Conservation (phyloP, 2,888 invertebrate genomes). For the Thysanoteuthis rhombus region DNA sequence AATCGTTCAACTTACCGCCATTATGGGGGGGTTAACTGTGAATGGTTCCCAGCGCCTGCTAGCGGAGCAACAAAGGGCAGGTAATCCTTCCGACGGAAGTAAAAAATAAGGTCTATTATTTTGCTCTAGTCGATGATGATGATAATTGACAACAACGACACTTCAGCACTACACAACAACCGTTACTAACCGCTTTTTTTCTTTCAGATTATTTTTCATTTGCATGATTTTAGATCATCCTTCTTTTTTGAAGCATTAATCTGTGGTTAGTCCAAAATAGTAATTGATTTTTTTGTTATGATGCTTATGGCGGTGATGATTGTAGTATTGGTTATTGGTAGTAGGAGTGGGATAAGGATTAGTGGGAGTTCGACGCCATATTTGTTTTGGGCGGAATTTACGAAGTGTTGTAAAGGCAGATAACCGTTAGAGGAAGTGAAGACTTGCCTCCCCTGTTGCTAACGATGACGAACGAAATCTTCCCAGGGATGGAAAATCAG, state of each 20-base stretch:
- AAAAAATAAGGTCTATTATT: background rate
- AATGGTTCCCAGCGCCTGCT: background rate
- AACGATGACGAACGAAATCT: background rate
- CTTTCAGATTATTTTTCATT: background rate
- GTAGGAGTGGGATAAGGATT: background rate
- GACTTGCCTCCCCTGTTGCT: background rate
- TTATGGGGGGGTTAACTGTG: slow-evolving; percentile 12
- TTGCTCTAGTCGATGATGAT: background rate
- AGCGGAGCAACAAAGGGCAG: background rate
- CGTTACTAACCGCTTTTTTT: background rate
- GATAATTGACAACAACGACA: background rate
- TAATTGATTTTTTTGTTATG: background rate
- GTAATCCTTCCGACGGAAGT: background rate
- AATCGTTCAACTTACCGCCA: slow-evolving; percentile 12
- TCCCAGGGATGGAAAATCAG: too few relatives aligned
- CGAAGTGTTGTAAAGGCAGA: background rate
- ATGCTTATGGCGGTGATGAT: background rate
- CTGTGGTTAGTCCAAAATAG: background rate
- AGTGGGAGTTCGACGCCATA: background rate
- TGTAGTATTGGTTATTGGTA: background rate
- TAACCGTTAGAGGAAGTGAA: background rate
- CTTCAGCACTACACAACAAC: background rate
- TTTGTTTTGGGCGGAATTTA: background rate
- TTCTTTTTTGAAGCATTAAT: too few relatives aligned
- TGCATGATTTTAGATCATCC: background rate